phyloP scores from a whole-genome alignment of 2,113 vertebrate species.

The Tetrao urogallus region DNA sequence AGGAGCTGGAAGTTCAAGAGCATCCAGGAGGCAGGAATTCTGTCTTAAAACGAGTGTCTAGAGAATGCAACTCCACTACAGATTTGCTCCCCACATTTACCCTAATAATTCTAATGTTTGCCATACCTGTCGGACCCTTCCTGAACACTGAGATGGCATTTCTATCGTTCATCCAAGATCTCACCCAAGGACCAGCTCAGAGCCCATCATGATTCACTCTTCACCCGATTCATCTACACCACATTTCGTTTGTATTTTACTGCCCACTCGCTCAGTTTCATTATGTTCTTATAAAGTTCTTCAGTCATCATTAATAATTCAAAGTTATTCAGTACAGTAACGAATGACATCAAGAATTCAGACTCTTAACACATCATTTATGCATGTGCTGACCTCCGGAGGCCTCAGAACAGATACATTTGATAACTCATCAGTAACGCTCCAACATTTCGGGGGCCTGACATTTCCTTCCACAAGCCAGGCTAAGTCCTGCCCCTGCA shows the following conservation, averaged over 20 bases:
- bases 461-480: not conserved
- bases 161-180: not conserved
- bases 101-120: not conserved
- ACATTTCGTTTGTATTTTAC: not conserved
- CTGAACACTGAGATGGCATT: not conserved
- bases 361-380: not conserved
- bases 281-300: not conserved
- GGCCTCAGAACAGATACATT: not conserved
- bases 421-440: not conserved
- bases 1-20: not conserved
- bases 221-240: not conserved
- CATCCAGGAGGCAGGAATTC: not conserved
- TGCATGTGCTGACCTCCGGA: not conserved
- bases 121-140: not conserved
- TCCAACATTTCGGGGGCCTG: not conserved
- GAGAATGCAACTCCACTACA: not conserved
- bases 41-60: not conserved
- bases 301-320: not conserved
- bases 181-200: not conserved
- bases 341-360: not conserved
- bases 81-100: not conserved
- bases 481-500: not conserved
- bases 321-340: not conserved
- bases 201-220: not conserved
- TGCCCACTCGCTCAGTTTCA: not conserved